Base-by-base conservation (phyloP, 1,140 invertebrate species). In the Drosophila sucinea region DNA sequence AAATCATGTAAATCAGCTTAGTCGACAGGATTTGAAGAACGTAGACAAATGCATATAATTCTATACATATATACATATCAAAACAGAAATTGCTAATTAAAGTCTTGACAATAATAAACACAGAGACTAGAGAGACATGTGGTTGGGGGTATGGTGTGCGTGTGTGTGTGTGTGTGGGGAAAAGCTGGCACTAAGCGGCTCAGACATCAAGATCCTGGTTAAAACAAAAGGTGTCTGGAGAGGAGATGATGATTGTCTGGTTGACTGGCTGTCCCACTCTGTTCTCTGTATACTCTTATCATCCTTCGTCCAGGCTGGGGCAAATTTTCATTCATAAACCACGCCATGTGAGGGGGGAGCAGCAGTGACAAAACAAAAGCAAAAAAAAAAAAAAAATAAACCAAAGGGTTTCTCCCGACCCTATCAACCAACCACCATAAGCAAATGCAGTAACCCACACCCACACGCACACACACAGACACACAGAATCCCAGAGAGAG, bases 61-160 rank as follows among this genome's bases (percentile, higher is more conserved):
- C 10, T 38, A 38, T 38, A 38, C 27, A 30, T 44, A 62, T 30
- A 33, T 55, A 56, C 17, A 17, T 40, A 67, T 54, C 32, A 64
- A 63, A 35, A 75, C 75, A 67, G 64, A 75, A 75, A 75, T 75
- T 73, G 68, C 72, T 75, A 75, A 75, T 75, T 75, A 75, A 75
- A 67, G 73, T 58, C 73, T 75, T 61, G 73, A 75, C 71, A 75
- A 75, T 75, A 75, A 73, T 68, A 68, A 64, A 75, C 64, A 25
- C 10, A 25, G n/a, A 25, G 4, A 7, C 8, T 1, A 11, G 17
- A 1, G 8, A 23, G 1, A 38, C 1, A 67, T 29, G 6, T 23
- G 6, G 17, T 6, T 17, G 8, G 41, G 40, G n/a, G 4, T n/a
- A 11, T n/a, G 32, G 35, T 7, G 60, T 29, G n/a, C 17, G 47